Percentiles rank a stretch among this genome's conserved stretches.
Conservation (phyloP, 2,113 vertebrate genomes). For the Megaceryle torquata region DNA sequence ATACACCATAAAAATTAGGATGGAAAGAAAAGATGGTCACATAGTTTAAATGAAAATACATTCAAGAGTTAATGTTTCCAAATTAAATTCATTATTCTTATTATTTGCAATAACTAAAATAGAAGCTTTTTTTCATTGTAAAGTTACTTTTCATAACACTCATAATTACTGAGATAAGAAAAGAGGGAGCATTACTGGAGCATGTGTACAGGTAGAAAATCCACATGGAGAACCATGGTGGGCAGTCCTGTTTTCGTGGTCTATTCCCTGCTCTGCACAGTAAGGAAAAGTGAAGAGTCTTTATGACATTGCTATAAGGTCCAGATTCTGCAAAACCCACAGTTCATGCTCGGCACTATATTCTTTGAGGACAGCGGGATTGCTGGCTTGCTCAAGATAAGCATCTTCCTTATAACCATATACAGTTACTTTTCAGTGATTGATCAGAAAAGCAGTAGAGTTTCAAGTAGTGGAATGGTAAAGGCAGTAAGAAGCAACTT, state of each 20-base stretch:
- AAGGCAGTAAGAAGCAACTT: neutral
- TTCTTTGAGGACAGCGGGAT: neutral
- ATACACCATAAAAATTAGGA: neutral
- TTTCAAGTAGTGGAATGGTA: neutral
- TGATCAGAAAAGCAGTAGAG: neutral
- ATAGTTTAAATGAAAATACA: neutral
- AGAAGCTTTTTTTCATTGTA: neutral
- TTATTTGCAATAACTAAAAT: neutral
- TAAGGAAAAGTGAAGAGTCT: neutral
- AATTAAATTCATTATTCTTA: neutral
- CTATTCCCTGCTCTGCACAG: neutral
- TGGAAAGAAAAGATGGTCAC: neutral
- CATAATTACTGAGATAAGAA: neutral
- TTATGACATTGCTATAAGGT: neutral
- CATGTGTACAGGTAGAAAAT: accelerated
- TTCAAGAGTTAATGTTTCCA: neutral
- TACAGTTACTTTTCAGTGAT: neutral
- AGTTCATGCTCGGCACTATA: neutral
- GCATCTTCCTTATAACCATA: neutral
- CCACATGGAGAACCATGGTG: neutral
- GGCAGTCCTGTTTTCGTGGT: neutral
- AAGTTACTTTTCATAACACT: neutral
- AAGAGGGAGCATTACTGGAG: neutral
- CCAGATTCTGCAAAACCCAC: neutral
- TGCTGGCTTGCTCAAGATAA: neutral